These are phyloP conservation scores for Plecturocebus donacophilus DNA, from an alignment of 2,113 vertebrate genomes.

Conservation along the genomic window DNA sequence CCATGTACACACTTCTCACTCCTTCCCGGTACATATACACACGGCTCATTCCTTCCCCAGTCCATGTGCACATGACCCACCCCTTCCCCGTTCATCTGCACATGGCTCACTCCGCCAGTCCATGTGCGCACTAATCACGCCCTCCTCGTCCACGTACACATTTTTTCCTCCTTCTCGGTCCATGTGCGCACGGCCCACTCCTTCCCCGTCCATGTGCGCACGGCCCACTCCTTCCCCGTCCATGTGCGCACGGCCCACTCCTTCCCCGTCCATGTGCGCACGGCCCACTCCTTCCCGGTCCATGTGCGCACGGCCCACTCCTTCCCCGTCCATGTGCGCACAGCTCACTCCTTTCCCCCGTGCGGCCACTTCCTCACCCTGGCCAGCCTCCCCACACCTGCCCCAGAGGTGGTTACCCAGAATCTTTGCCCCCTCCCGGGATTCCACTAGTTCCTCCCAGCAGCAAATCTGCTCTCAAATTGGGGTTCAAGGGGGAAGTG, in stretches of 20 bases:
- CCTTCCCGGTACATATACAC: too few species aligned
- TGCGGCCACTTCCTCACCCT: not conserved
- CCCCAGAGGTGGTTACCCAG: not conserved
- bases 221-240: too few species aligned
- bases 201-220: too few species aligned
- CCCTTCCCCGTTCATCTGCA: too few species aligned
- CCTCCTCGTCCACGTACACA: too few species aligned
- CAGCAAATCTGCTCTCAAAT: not conserved
- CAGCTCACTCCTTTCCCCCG: not conserved
- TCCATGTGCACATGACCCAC: fast-evolving
- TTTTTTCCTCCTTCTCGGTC: too few species aligned
- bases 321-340: too few species aligned
- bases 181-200: fast-evolving
- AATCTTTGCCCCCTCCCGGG: not conserved
- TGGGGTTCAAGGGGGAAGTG: not conserved
- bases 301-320: fast-evolving
- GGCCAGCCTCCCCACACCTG: not conserved
- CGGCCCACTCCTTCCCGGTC: too few species aligned
- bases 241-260: fast-evolving
- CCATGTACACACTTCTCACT: too few species aligned
- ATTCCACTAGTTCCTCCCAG: not conserved
- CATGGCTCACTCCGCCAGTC: too few species aligned
- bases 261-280: too few species aligned
- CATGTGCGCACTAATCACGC: fast-evolving
- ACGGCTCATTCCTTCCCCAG: too few species aligned